Conservation (phyloP, 2,888 invertebrate species). For the Fragum sueziense region DNA sequence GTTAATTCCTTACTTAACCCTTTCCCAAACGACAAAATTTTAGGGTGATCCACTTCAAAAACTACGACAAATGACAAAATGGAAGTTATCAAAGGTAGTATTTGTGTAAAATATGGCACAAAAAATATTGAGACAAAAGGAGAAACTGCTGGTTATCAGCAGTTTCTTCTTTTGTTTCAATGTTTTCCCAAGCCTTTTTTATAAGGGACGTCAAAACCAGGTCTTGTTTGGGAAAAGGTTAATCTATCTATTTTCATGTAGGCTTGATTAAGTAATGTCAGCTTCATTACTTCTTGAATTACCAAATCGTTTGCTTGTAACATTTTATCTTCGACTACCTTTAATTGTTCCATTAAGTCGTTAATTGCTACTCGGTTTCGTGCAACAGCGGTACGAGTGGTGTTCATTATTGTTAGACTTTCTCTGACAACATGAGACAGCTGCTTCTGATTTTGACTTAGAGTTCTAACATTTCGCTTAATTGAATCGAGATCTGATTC, state of each 20-base stretch:
- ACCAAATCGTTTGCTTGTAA: background rate
- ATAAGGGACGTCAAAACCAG: too few species aligned
- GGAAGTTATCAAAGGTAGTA: too few species aligned
- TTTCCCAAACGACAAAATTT: too few species aligned
- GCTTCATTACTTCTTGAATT: background rate
- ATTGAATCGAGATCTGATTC: background rate
- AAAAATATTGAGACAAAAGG: too few species aligned
- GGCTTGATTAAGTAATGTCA: slow-evolving; percentile 12
- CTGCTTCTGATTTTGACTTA: slow-evolving; percentile 28
- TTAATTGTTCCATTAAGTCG: slow-evolving; percentile 15
- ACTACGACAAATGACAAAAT: too few species aligned
- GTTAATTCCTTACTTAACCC: slow-evolving; percentile 25
- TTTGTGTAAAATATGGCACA: too few species aligned
- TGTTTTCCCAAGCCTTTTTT: too few species aligned
- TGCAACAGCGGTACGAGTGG: slow-evolving; percentile 22
- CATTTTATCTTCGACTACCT: slow-evolving; percentile 10
- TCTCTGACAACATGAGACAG: slow-evolving; percentile 32
- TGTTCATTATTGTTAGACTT: slow-evolving; percentile 24
- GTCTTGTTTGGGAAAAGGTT: too few species aligned
- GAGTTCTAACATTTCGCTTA: too few species aligned
- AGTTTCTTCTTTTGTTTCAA: too few species aligned
- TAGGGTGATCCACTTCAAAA: too few species aligned
- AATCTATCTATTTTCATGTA: slow-evolving; percentile 28
- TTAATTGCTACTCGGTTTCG: slow-evolving; percentile 24
- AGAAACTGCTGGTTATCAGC: too few species aligned